phyloP scores from a whole-genome alignment of 2,113 vertebrate genomes.

The Spheniscus mendiculus region DNA sequence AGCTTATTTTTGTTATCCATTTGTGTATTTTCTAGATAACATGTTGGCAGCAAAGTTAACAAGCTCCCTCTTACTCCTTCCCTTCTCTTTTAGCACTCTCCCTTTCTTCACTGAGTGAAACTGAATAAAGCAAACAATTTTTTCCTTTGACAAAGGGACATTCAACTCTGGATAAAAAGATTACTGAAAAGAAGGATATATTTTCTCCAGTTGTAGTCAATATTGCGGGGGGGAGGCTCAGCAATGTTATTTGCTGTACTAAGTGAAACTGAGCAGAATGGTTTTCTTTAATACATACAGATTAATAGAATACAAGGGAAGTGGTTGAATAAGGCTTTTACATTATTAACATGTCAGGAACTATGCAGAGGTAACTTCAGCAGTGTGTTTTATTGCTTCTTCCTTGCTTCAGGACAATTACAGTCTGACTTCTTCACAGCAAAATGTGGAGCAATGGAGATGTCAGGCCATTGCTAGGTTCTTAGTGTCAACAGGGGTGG shows the following conservation, averaged over 20 bases:
- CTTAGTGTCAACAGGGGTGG: not conserved
- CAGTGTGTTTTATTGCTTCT: not conserved
- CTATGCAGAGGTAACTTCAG: not conserved
- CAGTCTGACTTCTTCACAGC: not conserved
- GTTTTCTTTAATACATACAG: not conserved
- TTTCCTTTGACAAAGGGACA: not conserved
- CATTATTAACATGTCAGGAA: not conserved
- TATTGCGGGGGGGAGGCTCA: rapidly evolving
- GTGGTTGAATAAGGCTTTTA: not conserved
- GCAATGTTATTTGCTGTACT: not conserved
- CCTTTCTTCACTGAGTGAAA: not conserved
- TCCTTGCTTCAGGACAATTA: not conserved
- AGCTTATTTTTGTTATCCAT: not conserved
- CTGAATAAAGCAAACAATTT: not conserved
- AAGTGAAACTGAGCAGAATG: not conserved
- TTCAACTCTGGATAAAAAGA: not conserved
- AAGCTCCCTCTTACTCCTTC: not conserved
- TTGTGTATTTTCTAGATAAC: not conserved
- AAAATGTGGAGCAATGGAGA: not conserved
- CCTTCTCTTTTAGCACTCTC: not conserved
- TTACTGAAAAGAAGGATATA: not conserved
- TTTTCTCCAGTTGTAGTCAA: not conserved
- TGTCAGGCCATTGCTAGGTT: not conserved
- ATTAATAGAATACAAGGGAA: not conserved
- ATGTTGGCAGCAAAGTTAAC: not conserved